Evolutionary conservation across 1,140 invertebrate species (phyloP).

Genomic region (Procambarus virginalis): DNA sequence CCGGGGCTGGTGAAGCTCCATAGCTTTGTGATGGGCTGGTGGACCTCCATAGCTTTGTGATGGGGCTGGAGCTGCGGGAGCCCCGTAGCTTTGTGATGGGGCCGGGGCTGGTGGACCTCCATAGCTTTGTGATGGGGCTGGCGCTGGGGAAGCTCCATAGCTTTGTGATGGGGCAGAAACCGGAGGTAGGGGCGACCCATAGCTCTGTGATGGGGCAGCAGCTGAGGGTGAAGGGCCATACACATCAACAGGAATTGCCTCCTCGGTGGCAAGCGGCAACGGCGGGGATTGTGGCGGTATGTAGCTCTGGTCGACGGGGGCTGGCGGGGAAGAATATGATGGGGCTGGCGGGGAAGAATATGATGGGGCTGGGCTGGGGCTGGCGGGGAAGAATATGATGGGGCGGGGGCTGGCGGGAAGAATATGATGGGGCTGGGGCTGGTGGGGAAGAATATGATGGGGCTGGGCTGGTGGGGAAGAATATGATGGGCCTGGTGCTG

Average conservation of each 20-base stretch:
- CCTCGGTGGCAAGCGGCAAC: background rate
- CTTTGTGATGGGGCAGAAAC: conserved; percentile 3
- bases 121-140: conserved; percentile 19
- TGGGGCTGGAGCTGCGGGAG: background rate
- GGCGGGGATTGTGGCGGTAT: background rate
- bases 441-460: background rate
- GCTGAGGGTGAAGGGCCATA: background rate
- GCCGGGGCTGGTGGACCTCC: background rate
- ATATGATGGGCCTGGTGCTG: background rate
- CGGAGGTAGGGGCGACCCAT: background rate
- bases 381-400: background rate
- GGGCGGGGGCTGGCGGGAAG: background rate
- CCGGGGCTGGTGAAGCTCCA: background rate
- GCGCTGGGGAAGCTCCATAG: background rate
- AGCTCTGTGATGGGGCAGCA: conserved; percentile 1
- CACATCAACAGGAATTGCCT: background rate
- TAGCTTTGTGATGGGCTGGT: conserved; percentile 12
- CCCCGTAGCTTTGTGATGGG: background rate
- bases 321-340: background rate
- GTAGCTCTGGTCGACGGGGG: conserved; percentile 5
- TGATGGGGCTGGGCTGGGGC: background rate
- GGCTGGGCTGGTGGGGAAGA: background rate
- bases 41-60: conserved; percentile 5
- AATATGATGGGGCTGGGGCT: background rate
- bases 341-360: background rate